phyloP scores from a whole-genome alignment of 2,113 vertebrate genomes.

The Aegotheles bennettii region DNA sequence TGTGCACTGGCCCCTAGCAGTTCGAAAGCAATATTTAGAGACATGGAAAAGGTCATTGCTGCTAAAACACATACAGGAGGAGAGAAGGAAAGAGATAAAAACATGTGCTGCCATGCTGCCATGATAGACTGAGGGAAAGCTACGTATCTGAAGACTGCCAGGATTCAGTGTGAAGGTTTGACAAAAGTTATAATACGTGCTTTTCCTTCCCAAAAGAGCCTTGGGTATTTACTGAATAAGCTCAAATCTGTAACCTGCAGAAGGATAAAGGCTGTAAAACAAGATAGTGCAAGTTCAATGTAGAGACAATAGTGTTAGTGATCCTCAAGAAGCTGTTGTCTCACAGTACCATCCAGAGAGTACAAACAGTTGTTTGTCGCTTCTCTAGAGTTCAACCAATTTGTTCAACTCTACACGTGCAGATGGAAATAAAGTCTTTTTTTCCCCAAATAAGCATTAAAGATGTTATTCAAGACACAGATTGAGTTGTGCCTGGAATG shows the following conservation, averaged over 20 bases:
- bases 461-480: neutral
- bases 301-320: neutral
- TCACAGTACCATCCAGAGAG: neutral
- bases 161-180: neutral
- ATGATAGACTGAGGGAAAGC: neutral
- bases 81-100: neutral
- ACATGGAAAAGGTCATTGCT: neutral
- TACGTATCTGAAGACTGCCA: neutral
- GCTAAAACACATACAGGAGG: neutral
- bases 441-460: neutral
- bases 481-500: neutral
- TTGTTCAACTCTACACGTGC: rapidly evolving
- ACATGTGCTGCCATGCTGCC: rapidly evolving
- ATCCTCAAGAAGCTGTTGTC: neutral
- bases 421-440: neutral
- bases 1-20: neutral
- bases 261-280: neutral
- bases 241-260: neutral
- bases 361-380: neutral
- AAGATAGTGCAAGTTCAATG: neutral
- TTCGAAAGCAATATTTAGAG: neutral
- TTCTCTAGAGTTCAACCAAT: neutral
- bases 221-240: neutral
- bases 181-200: neutral
- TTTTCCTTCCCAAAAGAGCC: neutral